phyloP scores from a whole-genome alignment of 2,113 vertebrate species.

The Hiodon alosoides region DNA sequence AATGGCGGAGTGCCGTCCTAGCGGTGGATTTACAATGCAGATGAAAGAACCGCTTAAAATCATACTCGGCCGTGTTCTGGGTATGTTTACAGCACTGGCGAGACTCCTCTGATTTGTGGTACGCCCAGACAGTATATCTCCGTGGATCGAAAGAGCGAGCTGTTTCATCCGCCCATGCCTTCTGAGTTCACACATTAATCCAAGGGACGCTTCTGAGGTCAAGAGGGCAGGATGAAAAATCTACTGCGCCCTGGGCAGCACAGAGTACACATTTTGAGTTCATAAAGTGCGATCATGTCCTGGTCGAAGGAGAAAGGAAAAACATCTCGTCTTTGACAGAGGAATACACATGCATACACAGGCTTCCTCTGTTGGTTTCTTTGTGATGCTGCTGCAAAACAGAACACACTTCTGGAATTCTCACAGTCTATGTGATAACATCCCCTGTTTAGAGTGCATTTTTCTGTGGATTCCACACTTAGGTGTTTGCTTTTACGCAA shows the following conservation, averaged over 20 bases:
- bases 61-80: too few relatives aligned
- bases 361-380: too few relatives aligned
- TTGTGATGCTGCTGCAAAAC: too few relatives aligned
- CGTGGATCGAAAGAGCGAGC: neutral
- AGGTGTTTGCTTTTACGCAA: too few relatives aligned
- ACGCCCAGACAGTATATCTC: neutral
- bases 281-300: neutral
- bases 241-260: constrained; percentile 18
- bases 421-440: too few relatives aligned
- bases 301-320: neutral
- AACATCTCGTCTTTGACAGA: constrained; percentile 27
- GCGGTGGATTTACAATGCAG: too few relatives aligned
- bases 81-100: neutral
- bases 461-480: too few relatives aligned
- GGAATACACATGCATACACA: neutral
- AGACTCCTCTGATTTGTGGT: neutral
- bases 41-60: too few relatives aligned
- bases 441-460: too few relatives aligned
- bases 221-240: constrained; percentile 24
- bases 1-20: too few relatives aligned
- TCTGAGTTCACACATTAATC: constrained; percentile 27
- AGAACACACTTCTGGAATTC: too few relatives aligned
- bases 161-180: constrained; percentile 26
- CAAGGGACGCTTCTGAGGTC: constrained; percentile 28
- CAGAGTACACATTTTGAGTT: constrained; percentile 19